A percentile compares a stretch with the other conserved stretches of the same genome.
Evolutionary conservation across 2,797 vertebrate genomes (phyloP).

Genomic region (Harpagifer antarcticus): DNA sequence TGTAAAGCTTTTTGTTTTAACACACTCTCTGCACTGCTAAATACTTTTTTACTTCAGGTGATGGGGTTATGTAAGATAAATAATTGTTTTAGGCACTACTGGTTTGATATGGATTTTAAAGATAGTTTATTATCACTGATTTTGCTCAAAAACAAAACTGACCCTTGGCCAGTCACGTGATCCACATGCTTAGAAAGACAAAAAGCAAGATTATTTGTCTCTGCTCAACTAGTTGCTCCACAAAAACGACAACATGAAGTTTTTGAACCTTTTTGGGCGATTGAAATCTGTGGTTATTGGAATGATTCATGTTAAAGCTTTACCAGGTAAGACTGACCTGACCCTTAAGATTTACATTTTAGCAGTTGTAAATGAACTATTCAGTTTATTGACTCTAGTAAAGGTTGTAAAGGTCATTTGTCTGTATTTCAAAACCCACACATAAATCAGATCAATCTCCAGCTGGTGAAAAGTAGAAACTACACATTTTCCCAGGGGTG

Average conservation of each 20-base stretch:
- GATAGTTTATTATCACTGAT: background rate
- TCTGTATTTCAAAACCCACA: background rate
- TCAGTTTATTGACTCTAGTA: no score
- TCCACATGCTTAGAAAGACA: background rate
- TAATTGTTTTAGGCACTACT: no score
- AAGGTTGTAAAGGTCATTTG: no score
- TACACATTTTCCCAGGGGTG: background rate
- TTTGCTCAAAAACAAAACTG: constrained; percentile 20
- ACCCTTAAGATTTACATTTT: background rate
- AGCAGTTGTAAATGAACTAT: no score
- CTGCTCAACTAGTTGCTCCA: background rate
- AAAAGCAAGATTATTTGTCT: background rate
- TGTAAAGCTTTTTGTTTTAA: no score
- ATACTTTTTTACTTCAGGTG: accelerated
- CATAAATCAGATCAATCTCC: background rate
- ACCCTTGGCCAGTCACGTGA: constrained; percentile 82
- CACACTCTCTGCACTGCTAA: no score
- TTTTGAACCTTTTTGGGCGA: constrained; percentile 83
- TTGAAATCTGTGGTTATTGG: constrained; percentile 85
- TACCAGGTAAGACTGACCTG: constrained; percentile 84
- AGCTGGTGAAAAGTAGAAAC: background rate
- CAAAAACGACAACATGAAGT: constrained; percentile 74
- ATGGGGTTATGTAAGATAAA: accelerated
- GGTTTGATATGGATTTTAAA: background rate
- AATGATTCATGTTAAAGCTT: constrained; percentile 89